Base-by-base conservation (phyloP, 2,888 invertebrate species). In the Euplexia lucipara region DNA sequence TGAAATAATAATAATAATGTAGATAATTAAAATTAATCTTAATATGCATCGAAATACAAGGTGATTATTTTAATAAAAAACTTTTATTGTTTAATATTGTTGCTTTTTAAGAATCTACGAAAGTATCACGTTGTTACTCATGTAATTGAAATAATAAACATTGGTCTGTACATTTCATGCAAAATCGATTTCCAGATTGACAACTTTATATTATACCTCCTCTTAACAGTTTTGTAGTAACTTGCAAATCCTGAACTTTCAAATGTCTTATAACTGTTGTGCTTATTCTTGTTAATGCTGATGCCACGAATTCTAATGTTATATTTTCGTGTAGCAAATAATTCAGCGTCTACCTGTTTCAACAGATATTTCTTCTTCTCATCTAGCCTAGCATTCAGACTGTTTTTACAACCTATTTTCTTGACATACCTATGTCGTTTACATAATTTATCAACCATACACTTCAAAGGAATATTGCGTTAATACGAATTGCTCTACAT, bases 231-330 rank as follows among this genome's bases (percentile, higher is more conserved):
- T 86, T 87, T 84, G 83, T 87, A 82, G 83, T 82, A 81, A 80
- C 75, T 81, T 83, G 85, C 79, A 78, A 83, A 85, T 86, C 80
- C 78, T 85, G 70, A 79, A 85, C 84, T 86, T 87, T 85, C 78
- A 82, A 83, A 84, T 79, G 75, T 77, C 67, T 63, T 77, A 63
- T 70, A 73, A 65, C 69, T 69, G 59, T 78, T 52, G 51, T 54
- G 39, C 37, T 54, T 75, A 59, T 72, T 51, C 44, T 68, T 70
- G 51, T 58, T 61, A n/a, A 54, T 57, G 39, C 64, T 18, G 47
- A 52, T 20, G 45, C 18, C 32, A 53, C 44, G 30, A 52, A 70
- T 42, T 66, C 39, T 47, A 41, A 60, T 47, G 20, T 41, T 70
- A 20, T 59, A 52, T 67, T 61, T 67, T 53, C 10, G 16, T 64